Conservation (phyloP, 2,888 invertebrate genomes). For the Acrobasis consociella region DNA sequence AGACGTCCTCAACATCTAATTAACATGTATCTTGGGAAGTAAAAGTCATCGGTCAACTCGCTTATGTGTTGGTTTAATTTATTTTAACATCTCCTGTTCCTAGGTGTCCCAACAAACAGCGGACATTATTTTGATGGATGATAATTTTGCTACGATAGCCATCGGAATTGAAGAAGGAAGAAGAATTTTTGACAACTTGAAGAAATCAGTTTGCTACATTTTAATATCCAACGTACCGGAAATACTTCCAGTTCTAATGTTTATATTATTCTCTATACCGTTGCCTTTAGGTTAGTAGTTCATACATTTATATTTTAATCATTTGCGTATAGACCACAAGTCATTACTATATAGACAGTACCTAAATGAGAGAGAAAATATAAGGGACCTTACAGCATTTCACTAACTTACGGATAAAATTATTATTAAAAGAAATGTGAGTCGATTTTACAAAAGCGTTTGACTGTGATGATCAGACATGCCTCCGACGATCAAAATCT, state of each 20-base stretch:
- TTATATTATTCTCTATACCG: slow-evolving; percentile 88
- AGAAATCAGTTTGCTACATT: slow-evolving; percentile 93
- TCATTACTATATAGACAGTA: too few species aligned
- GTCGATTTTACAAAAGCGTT: too few species aligned
- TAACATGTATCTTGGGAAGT: too few species aligned
- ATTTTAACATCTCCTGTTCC: slow-evolving; percentile 20
- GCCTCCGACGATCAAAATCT: background rate
- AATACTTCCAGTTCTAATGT: slow-evolving; percentile 90
- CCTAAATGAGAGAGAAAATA: too few species aligned
- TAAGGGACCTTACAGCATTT: too few species aligned
- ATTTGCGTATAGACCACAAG: too few species aligned
- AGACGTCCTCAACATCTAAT: too few species aligned
- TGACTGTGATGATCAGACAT: too few species aligned
- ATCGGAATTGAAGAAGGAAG: slow-evolving; percentile 93
- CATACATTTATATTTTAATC: too few species aligned
- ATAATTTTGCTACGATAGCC: slow-evolving; percentile 94
- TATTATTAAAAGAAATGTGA: too few species aligned
- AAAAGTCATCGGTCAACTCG: too few species aligned
- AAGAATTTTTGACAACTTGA: slow-evolving; percentile 92
- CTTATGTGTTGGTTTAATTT: background rate
- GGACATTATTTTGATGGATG: slow-evolving; percentile 94
- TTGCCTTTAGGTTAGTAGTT: slow-evolving; percentile 82
- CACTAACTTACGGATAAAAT: too few species aligned
- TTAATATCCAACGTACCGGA: slow-evolving; percentile 92
- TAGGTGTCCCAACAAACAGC: slow-evolving; percentile 92